A percentile compares a stretch with the other conserved stretches of the same genome.
Evolutionary conservation across 1,140 invertebrate genomes (phyloP).

Genomic region (Rhagoletis zephyria): DNA sequence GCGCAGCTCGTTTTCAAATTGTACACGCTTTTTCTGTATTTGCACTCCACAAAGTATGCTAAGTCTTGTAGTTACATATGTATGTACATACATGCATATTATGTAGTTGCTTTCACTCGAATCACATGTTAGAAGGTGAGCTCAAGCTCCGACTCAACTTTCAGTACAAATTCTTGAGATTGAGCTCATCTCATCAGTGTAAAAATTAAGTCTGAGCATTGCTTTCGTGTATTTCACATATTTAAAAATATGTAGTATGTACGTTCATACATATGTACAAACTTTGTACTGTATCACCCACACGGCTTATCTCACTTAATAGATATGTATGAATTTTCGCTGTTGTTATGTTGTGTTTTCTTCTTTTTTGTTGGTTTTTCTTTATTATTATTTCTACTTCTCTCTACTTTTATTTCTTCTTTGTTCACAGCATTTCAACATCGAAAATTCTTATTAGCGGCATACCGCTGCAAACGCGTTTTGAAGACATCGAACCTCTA

Average conservation of each 20-base stretch:
- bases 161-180: neutral
- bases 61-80: too few relatives aligned
- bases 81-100: neutral
- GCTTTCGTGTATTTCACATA: neutral
- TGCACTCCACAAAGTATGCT: too few relatives aligned
- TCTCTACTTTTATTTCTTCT: slow-evolving; percentile 46
- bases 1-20: neutral
- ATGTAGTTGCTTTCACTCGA: too few relatives aligned
- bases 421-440: slow-evolving; percentile 79
- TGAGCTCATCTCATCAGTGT: too few relatives aligned
- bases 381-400: slow-evolving; percentile 34
- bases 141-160: neutral
- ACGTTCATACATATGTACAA: neutral
- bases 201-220: neutral
- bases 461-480: slow-evolving; percentile 83
- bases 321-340: neutral
- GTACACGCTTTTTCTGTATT: too few relatives aligned
- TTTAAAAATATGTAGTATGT: neutral
- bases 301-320: neutral
- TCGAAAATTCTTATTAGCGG: slow-evolving; percentile 90
- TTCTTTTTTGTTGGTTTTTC: slow-evolving; percentile 25
- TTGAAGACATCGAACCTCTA: slow-evolving; percentile 89
- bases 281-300: neutral
- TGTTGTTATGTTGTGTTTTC: neutral
- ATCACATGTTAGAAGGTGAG: too few relatives aligned